These are phyloP conservation scores for Lynx canadensis DNA, from an alignment of 2,113 vertebrate genomes.

Conservation along the genomic window DNA sequence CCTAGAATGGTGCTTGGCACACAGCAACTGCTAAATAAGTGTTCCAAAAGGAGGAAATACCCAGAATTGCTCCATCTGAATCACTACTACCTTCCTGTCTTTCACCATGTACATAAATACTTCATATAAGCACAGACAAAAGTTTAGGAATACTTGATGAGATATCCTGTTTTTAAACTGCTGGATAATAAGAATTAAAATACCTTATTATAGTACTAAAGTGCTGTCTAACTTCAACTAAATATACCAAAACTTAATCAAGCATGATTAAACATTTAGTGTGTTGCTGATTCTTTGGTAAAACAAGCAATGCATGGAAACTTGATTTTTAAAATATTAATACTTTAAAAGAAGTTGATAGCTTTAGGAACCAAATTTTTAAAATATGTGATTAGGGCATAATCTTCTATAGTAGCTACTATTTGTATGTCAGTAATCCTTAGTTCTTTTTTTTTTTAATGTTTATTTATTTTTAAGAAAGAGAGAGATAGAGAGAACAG, in stretches of 20 bases:
- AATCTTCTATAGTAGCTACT: conserved; percentile 15
- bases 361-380: conserved; percentile 9
- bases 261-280: conserved; percentile 41
- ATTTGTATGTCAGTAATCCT: conserved; percentile 17
- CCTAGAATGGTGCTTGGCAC: not conserved
- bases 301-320: conserved; percentile 6
- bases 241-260: conserved; percentile 33
- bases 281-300: conserved; percentile 49
- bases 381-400: not conserved
- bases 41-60: not conserved
- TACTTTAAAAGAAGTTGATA: conserved; percentile 30
- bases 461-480: too few relatives aligned
- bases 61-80: conserved; percentile 21
- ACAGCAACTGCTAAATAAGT: conserved; percentile 35
- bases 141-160: not conserved
- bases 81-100: not conserved
- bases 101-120: not conserved
- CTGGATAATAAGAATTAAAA: conserved; percentile 16
- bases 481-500: too few relatives aligned
- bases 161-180: conserved; percentile 34
- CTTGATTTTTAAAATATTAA: conserved; percentile 24
- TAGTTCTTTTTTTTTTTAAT: too few relatives aligned
- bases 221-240: conserved; percentile 27
- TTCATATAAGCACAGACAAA: conserved; percentile 30
- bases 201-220: conserved; percentile 34